A percentile compares a stretch with the other conserved stretches of the same genome.
These are phyloP conservation scores for Peromyscus nudipes DNA, from an alignment of 2,797 vertebrate species.

Conservation along the genomic window DNA sequence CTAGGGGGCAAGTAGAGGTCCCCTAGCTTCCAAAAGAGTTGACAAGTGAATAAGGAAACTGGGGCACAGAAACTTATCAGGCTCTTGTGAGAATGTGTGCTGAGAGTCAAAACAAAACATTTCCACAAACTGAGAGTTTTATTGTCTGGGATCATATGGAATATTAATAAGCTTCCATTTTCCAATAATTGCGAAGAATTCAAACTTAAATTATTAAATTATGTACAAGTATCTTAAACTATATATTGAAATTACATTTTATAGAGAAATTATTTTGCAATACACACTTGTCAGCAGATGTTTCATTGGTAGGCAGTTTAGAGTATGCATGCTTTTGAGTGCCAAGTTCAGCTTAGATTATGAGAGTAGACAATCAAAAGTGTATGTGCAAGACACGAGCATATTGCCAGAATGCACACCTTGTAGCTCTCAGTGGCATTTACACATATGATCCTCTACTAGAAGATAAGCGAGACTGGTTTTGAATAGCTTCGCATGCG, in stretches of 20 bases:
- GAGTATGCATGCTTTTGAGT: background rate
- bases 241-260: conserved; percentile 14
- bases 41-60: conserved; percentile 73
- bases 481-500: conserved; percentile 42
- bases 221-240: background rate
- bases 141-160: conserved; percentile 48
- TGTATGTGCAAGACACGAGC: background rate
- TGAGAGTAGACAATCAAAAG: conserved; percentile 29
- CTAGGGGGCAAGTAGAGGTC: conserved; percentile 57
- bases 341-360: background rate
- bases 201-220: conserved; percentile 76
- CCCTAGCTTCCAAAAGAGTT: conserved; percentile 18
- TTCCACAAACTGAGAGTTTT: conserved; percentile 14
- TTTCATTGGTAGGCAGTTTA: background rate
- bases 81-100: background rate
- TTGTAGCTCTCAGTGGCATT: background rate
- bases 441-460: background rate
- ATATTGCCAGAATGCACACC: background rate
- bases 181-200: conserved; percentile 85
- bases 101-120: background rate
- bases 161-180: conserved; percentile 84
- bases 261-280: background rate
- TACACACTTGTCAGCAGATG: background rate
- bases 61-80: conserved; percentile 46
- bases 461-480: conserved; percentile 49